Evolutionary conservation across 2,888 invertebrate genomes (phyloP).

Genomic region (Dicyrtomina minuta): DNA sequence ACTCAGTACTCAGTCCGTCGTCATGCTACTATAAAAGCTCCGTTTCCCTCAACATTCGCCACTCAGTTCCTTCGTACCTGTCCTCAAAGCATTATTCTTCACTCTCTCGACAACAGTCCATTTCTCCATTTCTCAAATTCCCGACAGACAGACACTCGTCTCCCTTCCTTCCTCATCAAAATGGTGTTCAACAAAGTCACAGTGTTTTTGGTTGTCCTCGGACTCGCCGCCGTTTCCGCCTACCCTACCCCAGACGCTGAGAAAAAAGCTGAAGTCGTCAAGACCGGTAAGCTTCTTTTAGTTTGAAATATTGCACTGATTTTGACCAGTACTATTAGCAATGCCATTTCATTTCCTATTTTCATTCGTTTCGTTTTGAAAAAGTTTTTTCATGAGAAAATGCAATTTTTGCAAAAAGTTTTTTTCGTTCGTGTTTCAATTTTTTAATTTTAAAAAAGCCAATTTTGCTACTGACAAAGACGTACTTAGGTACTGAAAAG

Average conservation of each 20-base stretch:
- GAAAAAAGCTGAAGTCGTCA: too few relatives aligned
- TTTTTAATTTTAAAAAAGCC: too few relatives aligned
- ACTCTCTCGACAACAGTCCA: background rate
- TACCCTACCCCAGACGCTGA: conserved; percentile 12
- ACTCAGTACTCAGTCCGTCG: too few relatives aligned
- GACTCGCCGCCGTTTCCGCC: conserved; percentile 19
- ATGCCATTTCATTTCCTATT: too few relatives aligned
- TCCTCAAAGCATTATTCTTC: background rate
- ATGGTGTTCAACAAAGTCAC: conserved; percentile 24
- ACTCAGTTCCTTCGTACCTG: conserved; percentile 32
- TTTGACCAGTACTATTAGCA: background rate
- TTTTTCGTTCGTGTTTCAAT: too few relatives aligned
- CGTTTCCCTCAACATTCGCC: background rate
- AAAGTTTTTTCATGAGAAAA: too few relatives aligned
- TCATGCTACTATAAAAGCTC: conserved; percentile 18
- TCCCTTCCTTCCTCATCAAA: conserved; percentile 11
- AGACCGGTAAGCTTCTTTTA: conserved; percentile 22
- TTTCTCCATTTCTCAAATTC: background rate
- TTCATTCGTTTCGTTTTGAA: too few relatives aligned
- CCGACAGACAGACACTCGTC: too few relatives aligned
- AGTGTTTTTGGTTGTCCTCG: conserved; percentile 5
- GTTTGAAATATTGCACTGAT: background rate
- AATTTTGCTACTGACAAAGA: too few relatives aligned
- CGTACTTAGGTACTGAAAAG: too few relatives aligned
- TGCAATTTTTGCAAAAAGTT: too few relatives aligned